Base-by-base conservation (phyloP, 2,888 invertebrate species). In the Lamellibrachia satsuma region DNA sequence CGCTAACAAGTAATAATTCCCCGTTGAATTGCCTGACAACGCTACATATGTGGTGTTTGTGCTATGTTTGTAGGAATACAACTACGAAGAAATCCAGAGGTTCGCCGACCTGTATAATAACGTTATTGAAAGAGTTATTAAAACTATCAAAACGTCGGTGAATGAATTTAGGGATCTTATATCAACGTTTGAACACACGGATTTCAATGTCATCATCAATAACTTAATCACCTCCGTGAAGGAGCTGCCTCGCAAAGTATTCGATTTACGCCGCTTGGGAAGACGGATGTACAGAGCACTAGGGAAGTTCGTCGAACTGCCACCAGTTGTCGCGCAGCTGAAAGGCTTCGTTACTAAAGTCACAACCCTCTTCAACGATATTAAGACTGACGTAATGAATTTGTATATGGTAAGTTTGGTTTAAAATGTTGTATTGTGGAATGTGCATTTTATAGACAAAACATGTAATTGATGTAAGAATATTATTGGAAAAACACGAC, bases 391-490 rank as follows among this genome's bases (percentile, higher is more conserved):
- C 90, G 94, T 95, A 52, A 93, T 94, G 93, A 93, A 93, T 51
- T 95, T 95, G 93, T 94, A 95, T 92, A 94, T 95, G 92, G 95
- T 95, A 94, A 93, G 94, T 94, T 3, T 60, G 22, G 11, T 75
- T 11, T 75, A 90, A 27, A 52, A 3, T 55, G 9, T 39, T 55
- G 6, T 6, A 52, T 91, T 52, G 91, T 9, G 52, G 39, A 39
- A 39, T 39, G 1, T 39, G 39, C 39, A 39, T 39, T 0, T 39
- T 39, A 39, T 39, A 39, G 39, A 39, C 39, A 39, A 39, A 39
- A 39, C 39, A 39, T 39, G 39, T 39, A 0, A 39, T 39, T 39
- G 39, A 39, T 39, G 39, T 39, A 39, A 39, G 0, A 39, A 39
- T 39, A 39, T 39, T 39, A 39, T 39, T 39, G 39, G 39, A 39